Conservation (phyloP, 2,888 invertebrate genomes). For the Ochropleura plecta region DNA sequence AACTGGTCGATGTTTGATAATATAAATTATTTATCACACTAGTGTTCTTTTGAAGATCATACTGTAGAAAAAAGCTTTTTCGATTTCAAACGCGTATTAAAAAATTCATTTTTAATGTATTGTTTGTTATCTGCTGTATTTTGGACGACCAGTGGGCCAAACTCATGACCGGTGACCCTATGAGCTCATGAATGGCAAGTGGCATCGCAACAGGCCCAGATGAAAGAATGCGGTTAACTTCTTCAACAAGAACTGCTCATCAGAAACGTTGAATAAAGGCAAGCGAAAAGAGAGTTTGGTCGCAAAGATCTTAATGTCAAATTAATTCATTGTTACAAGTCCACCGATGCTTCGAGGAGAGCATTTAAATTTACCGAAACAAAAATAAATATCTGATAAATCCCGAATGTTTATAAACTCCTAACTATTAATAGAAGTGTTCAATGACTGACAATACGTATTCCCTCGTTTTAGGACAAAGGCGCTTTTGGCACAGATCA, state of each 20-base stretch:
- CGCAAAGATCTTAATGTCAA: background rate
- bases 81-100: background rate
- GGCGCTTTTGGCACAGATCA: conserved; percentile 65
- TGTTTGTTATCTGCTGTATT: background rate
- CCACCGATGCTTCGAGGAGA: background rate
- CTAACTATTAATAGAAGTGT: conserved; percentile 35
- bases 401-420: conserved; percentile 27
- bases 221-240: background rate
- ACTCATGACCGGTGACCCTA: background rate
- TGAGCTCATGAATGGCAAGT: background rate
- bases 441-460: conserved; percentile 34
- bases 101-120: background rate
- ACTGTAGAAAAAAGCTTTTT: background rate
- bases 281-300: background rate
- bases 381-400: conserved; percentile 5
- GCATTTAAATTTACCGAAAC: background rate
- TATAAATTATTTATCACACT: background rate
- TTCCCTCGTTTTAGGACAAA: conserved; percentile 49
- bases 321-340: background rate
- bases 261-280: background rate
- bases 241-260: background rate
- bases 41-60: background rate
- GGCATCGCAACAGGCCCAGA: background rate
- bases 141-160: background rate
- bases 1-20: background rate